Evolutionary conservation across 2,888 invertebrate genomes (phyloP).

Genomic region (Willowsia nigromaculata): DNA sequence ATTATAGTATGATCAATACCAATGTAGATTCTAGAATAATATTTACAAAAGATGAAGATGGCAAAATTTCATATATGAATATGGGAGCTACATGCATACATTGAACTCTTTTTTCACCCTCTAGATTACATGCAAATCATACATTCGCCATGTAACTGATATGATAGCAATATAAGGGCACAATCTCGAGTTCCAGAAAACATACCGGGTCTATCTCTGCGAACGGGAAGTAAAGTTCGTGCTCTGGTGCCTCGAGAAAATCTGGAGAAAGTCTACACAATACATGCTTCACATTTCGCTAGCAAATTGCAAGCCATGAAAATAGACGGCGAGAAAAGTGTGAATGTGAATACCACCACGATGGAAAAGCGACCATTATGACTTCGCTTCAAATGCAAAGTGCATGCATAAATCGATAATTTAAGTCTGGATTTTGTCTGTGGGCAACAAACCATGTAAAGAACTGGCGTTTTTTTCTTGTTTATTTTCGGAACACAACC

Average conservation of each 20-base stretch:
- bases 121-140: too few species aligned
- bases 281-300: neutral
- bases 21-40: too few species aligned
- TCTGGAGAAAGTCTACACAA: neutral
- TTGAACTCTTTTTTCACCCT: too few species aligned
- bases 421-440: slow-evolving; percentile 34
- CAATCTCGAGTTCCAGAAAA: neutral
- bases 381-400: slow-evolving; percentile 7
- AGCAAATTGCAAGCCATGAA: slow-evolving; percentile 1
- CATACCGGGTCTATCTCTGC: neutral
- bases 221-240: neutral
- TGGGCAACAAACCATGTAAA: slow-evolving; percentile 5
- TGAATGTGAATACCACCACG: neutral
- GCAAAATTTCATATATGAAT: neutral
- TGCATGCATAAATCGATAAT: slow-evolving; percentile 48
- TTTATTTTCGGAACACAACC: neutral
- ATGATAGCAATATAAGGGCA: neutral
- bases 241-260: neutral
- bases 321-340: neutral
- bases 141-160: too few species aligned
- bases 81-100: neutral
- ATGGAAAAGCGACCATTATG: neutral
- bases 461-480: neutral
- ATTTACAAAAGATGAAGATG: too few species aligned
- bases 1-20: neutral